Base-by-base conservation (phyloP, 2,797 vertebrate genomes). In the Poliocrania exsul region DNA sequence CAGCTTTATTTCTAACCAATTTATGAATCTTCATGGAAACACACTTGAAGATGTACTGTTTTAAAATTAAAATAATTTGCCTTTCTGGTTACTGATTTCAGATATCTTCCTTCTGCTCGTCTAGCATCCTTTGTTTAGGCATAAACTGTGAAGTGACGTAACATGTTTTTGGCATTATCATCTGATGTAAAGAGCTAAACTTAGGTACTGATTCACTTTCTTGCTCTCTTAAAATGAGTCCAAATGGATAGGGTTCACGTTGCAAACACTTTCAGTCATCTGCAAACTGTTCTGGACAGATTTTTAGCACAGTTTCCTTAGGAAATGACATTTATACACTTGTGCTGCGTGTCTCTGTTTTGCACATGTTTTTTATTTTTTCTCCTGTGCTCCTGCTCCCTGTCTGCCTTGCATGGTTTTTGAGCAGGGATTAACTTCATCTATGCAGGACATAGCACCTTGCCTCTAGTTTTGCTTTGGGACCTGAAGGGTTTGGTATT, bases 51-150 rank as follows among this genome's bases (percentile, higher is more conserved):
- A 64, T 84, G 49, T 61, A 69, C 80, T 74, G 23, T 92, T 95
- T 95, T 67, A 90, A 87, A 85, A 84, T 90, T 94, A 89, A 87
- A 95, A 92, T 93, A 88, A 92, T 73, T 89, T 91, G 24, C 71
- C 53, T 77, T 91, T 80, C 33, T 82, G 25, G 46, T 80, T 82
- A 70, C 81, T 92, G 84, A n/a, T 95, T 96, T 96, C 72, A 79
- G 65, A 42, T 82, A 77, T 81, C 82, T 70, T 88, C 82, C 65
- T 79, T 92, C 54, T 97, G 58, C 77, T 95, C 10, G 9, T 92
- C 57, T 72, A 67, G 24, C n/a, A 51, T 65, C 33, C 85, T 90
- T 78, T 95, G 65, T 93, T 93, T 81, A 82, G 33, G 31, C 24
- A 24, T 35, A 24, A 47, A 70, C n/a, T 60, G 24, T 0, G 4